Percentiles rank a stretch among this genome's conserved stretches.
Conservation (phyloP, 2,888 invertebrate species). For the Malthinus seriepunctatus region DNA sequence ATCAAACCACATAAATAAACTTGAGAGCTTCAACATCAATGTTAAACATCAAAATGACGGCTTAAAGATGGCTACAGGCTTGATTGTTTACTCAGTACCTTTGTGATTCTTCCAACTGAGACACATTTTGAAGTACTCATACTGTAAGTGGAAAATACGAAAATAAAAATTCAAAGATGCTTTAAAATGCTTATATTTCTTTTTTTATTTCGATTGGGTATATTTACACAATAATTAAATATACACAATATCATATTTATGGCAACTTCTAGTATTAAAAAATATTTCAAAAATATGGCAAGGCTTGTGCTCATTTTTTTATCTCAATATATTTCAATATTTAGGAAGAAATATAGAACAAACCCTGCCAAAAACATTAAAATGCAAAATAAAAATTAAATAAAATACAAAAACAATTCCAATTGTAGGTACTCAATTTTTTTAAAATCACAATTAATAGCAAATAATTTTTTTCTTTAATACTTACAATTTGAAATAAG, state of each 20-base stretch:
- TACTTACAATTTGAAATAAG: neutral
- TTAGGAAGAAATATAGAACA: neutral
- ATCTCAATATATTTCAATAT: neutral
- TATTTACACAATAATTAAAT: conserved; percentile 36
- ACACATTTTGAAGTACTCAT: too few relatives aligned
- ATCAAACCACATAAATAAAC: too few relatives aligned
- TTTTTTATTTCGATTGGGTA: conserved; percentile 27
- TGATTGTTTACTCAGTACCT: too few relatives aligned
- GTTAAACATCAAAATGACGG: too few relatives aligned
- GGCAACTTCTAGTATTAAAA: conserved; percentile 38
- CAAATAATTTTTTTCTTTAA: too few relatives aligned
- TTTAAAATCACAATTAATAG: conserved; percentile 2
- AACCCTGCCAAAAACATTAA: conserved; percentile 1
- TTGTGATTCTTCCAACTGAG: too few relatives aligned
- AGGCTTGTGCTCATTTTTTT: neutral
- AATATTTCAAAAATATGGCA: conserved; percentile 1
- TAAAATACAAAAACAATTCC: neutral
- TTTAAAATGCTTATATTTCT: conserved; percentile 14
- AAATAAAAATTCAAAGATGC: neutral
- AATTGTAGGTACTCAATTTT: conserved; percentile 1
- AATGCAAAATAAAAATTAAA: conserved; percentile 1
- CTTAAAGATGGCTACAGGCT: too few relatives aligned
- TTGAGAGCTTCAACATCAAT: too few relatives aligned
- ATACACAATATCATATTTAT: conserved; percentile 40
- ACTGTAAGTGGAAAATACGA: neutral